Evolutionary conservation across 1,140 invertebrate genomes (phyloP).

Genomic region (Sipha flava): DNA sequence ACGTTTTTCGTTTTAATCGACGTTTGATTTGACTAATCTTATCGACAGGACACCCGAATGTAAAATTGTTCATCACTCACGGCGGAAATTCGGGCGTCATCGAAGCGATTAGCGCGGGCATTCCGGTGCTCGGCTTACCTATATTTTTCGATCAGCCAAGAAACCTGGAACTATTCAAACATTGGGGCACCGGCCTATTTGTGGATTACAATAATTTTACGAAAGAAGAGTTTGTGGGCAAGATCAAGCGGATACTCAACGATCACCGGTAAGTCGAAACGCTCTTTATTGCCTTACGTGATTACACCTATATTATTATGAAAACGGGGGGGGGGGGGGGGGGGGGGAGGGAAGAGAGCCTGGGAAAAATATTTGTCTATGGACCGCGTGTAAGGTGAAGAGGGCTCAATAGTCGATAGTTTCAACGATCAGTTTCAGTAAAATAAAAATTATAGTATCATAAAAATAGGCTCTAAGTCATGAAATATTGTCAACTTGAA

Average conservation of each 20-base stretch:
- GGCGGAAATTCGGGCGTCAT: constrained; percentile 53
- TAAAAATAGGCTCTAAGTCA: no score
- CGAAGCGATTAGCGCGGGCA: constrained; percentile 51
- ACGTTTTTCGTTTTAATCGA: no score
- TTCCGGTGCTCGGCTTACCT: constrained; percentile 55
- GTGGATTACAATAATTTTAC: constrained; percentile 33
- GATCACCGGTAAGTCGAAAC: background rate
- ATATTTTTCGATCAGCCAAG: constrained; percentile 50
- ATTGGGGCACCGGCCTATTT: constrained; percentile 39
- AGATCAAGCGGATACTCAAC: constrained; percentile 41
- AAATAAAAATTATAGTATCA: no score
- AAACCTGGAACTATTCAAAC: constrained; percentile 35
- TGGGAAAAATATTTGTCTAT: no score
- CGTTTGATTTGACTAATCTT: no score
- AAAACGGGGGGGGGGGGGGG: no score
- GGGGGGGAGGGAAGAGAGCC: no score
- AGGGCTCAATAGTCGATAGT: no score
- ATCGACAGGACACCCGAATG: constrained; percentile 47
- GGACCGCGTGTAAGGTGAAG: no score
- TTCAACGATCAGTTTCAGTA: no score
- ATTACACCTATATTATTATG: background rate
- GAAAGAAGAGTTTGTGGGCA: constrained; percentile 35
- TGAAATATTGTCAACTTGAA: no score
- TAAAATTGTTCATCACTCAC: constrained; percentile 55
- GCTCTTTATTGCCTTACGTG: background rate